Evolutionary conservation across 2,797 vertebrate genomes (phyloP).

Genomic region (Sciurus vulgaris): DNA sequence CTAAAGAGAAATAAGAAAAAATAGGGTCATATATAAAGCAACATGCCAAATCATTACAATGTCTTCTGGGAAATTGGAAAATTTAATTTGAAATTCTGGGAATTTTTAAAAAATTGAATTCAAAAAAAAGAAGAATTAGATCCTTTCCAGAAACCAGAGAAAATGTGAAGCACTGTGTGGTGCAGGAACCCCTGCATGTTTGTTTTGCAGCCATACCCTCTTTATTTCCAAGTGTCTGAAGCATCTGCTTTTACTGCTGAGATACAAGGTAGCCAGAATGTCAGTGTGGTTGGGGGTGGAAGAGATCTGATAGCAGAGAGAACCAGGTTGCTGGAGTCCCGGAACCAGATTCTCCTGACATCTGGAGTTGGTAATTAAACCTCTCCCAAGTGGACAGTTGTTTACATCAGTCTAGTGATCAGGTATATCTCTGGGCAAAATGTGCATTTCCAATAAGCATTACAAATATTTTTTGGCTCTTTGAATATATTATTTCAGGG

Average conservation of each 20-base stretch:
- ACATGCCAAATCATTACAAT: constrained; percentile 58
- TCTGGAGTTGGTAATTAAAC: constrained; percentile 84
- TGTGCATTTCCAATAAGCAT: constrained; percentile 74
- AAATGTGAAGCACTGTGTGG: background rate
- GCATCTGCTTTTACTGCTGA: constrained; percentile 74
- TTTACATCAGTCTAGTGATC: constrained; percentile 83
- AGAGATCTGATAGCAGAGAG: constrained; percentile 66
- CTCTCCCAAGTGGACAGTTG: constrained; percentile 78
- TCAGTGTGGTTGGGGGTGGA: background rate
- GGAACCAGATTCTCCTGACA: constrained; percentile 80
- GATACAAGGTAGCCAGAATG: constrained; percentile 68
- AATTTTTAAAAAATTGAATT: background rate
- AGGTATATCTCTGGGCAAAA: constrained; percentile 77
- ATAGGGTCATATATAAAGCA: background rate
- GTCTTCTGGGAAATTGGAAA: constrained; percentile 48
- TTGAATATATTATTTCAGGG: constrained; percentile 67
- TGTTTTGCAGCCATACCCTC: constrained; percentile 61
- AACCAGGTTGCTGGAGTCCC: constrained; percentile 73
- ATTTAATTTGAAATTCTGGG: too few species aligned
- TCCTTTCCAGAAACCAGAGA: constrained; percentile 71
- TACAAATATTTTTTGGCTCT: constrained; percentile 45
- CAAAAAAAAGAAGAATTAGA: constrained; percentile 65
- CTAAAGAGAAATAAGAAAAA: constrained; percentile 73
- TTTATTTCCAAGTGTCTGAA: constrained; percentile 71
- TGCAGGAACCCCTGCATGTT: constrained; percentile 65